Conservation (phyloP, 2,113 vertebrate genomes). For the Neofelis nebulosa region DNA sequence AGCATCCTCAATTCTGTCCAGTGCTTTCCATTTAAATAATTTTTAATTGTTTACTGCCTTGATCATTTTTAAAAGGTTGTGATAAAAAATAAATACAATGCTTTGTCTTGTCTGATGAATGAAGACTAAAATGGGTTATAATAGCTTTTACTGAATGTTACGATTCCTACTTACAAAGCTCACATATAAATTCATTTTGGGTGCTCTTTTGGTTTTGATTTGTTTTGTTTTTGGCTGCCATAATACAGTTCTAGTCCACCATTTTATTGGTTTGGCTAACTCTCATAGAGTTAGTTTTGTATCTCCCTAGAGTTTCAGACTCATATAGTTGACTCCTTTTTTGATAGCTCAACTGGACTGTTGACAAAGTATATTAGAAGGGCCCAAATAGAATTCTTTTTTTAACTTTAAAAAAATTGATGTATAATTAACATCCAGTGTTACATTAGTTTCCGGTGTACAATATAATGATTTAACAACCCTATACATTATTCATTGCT, state of each 20-base stretch:
- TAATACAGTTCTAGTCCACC: not conserved
- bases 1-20: not conserved
- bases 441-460: not conserved
- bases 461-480: not conserved
- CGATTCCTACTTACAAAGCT: not conserved
- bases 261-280: not conserved
- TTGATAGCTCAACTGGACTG: not conserved
- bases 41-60: not conserved
- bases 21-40: not conserved
- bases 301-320: not conserved
- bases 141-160: not conserved
- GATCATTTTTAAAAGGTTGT: not conserved
- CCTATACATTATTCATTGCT: not conserved
- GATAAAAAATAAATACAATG: not conserved
- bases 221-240: not conserved
- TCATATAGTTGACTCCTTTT: not conserved
- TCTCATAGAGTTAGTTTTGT: not conserved
- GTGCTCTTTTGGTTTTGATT: not conserved
- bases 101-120: not conserved
- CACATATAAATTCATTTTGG: not conserved
- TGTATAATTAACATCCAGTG: not conserved
- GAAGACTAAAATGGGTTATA: not conserved
- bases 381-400: not conserved
- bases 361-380: not conserved
- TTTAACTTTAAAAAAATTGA: not conserved